Percentiles rank a stretch among this genome's conserved stretches.
Conservation (phyloP, 2,113 vertebrate genomes). For the Cnemophilus loriae region DNA sequence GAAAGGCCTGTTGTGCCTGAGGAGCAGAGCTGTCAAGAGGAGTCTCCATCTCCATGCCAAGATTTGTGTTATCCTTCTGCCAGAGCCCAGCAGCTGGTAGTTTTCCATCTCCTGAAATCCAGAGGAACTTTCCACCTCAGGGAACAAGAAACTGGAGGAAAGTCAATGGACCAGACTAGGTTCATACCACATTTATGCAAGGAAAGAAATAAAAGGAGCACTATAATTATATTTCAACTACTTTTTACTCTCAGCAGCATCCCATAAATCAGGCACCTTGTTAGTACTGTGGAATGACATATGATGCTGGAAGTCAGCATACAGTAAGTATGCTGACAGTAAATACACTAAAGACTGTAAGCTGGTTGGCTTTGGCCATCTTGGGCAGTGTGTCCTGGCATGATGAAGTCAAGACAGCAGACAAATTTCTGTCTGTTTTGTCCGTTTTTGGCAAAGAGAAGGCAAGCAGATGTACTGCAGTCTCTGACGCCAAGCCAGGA, state of each 20-base stretch:
- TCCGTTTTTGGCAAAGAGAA: background rate
- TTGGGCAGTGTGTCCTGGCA: background rate
- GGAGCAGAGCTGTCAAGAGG: background rate
- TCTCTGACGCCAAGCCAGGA: background rate
- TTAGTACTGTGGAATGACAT: background rate
- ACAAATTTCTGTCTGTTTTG: background rate
- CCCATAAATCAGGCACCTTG: background rate
- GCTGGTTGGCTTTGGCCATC: background rate
- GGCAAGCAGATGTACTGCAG: background rate
- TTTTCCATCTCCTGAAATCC: background rate
- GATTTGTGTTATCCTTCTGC: background rate
- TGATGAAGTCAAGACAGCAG: background rate
- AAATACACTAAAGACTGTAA: background rate
- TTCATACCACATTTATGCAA: background rate
- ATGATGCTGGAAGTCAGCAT: background rate
- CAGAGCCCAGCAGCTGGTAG: background rate
- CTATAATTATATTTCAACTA: background rate
- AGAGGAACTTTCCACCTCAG: background rate
- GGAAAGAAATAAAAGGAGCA: background rate
- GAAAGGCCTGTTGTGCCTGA: background rate
- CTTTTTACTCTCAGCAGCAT: background rate
- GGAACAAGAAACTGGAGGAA: background rate
- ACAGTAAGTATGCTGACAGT: background rate
- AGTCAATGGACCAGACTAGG: background rate
- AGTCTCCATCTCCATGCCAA: background rate